phyloP scores from a whole-genome alignment of 2,888 invertebrate genomes.

The Yponomeuta cagnagella region DNA sequence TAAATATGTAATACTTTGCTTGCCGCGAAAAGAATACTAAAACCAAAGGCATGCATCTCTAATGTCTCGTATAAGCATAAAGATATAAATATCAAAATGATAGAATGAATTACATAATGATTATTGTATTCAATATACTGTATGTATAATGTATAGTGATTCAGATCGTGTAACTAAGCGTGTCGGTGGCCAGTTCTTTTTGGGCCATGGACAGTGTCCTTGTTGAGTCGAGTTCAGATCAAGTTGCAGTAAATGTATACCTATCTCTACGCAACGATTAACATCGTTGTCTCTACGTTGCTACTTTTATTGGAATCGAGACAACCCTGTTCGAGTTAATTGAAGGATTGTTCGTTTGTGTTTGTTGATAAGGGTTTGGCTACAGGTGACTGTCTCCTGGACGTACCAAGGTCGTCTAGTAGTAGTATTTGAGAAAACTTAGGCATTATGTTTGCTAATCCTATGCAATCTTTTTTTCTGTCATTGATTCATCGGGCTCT shows the following conservation, averaged over 20 bases:
- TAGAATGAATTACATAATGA: background rate
- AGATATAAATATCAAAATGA: background rate
- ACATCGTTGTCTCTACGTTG: too few relatives aligned
- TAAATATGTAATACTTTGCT: background rate
- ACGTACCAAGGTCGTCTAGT: slow-evolving; percentile 14
- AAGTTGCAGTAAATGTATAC: background rate
- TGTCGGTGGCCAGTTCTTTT: slow-evolving; percentile 51
- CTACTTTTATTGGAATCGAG: too few relatives aligned
- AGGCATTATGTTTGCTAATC: slow-evolving; percentile 48
- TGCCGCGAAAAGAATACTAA: background rate
- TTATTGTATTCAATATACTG: background rate
- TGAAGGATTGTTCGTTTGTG: too few relatives aligned
- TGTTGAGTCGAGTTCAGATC: slow-evolving; percentile 18
- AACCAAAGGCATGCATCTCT: background rate
- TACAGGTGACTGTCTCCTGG: background rate
- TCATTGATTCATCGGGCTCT: slow-evolving; percentile 38
- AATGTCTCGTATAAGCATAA: background rate
- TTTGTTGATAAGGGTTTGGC: too few relatives aligned
- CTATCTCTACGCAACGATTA: too few relatives aligned
- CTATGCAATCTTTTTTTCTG: slow-evolving; percentile 51
- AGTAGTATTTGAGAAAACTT: slow-evolving; percentile 40
- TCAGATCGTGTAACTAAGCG: slow-evolving; percentile 19
- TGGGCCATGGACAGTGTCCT: slow-evolving; percentile 54
- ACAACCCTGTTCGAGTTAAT: too few relatives aligned
- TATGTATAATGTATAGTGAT: slow-evolving; percentile 2